Base-by-base conservation (phyloP, 2,113 vertebrate species). In the Sarotherodon lohbergeri region DNA sequence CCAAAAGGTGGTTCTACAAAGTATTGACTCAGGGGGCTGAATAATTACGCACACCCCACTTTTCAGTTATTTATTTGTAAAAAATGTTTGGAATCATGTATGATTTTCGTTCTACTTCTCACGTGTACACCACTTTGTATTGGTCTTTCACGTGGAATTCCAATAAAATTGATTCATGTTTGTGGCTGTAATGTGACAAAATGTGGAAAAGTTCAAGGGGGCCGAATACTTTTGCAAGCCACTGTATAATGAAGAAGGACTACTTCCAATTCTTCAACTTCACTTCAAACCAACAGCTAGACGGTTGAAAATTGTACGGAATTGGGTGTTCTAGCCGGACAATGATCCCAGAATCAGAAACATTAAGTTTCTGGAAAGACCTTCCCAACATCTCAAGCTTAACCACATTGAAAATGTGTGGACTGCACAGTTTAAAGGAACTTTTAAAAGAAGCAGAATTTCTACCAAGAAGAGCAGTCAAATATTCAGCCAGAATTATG, bases 331-430 rank as follows among this genome's bases (percentile, higher is more conserved):
- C 12, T 12, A 29, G 55, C 55, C 14, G 12, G 24, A 29, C 24
- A 57, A 57, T 57, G 1, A 57, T 57, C 55, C 0, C 34, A 36
- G 7, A 57, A 57, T 29, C 24, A 57, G 55, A 13, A 57, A 57
- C 24, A 57, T 57, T 57, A 57, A 1, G 2, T 29, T 14, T 57
- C 24, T 57, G 55, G 12, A 57, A 57, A 29, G 24, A 57, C 22
- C 2, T 57, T 57, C 0, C 55, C 24, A 57, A 27, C 2, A 0
- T 57, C 24, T 59, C 4, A 59, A 29, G 56, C 8, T 16, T 59
- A 59, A 59, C 24, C 13, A 3, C 5, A 0, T 59, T 16, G 24
- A 0, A 59, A 59, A 59, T 29, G 1, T 59, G 3, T 57, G 4
- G 56, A 24, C 4, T 29, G 56, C 7, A 0, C 56, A 57, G 16